These are phyloP conservation scores for Mola mola DNA, from an alignment of 2,113 vertebrate genomes.

Conservation along the genomic window DNA sequence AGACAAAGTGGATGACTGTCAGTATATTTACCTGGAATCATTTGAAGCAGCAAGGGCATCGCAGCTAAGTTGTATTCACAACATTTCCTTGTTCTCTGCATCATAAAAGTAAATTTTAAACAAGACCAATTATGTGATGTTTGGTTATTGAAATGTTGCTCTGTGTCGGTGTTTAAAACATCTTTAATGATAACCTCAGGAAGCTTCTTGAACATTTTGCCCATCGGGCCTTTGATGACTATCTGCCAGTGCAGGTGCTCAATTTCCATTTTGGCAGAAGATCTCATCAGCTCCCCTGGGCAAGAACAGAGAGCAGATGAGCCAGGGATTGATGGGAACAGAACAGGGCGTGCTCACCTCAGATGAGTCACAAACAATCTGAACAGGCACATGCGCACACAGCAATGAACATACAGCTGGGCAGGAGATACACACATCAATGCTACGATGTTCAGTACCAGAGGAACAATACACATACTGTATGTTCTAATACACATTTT, in stretches of 20 bases:
- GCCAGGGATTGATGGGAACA: slow-evolving; percentile 41
- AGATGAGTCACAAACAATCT: slow-evolving; percentile 54
- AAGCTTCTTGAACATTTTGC: background rate
- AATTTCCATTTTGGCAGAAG: slow-evolving; percentile 20
- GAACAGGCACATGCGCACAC: slow-evolving; percentile 16
- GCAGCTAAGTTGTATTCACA: too few species aligned
- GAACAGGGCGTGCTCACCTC: slow-evolving; percentile 42
- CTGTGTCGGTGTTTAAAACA: too few species aligned
- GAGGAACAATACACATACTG: too few species aligned
- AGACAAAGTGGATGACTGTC: too few species aligned
- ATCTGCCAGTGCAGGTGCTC: slow-evolving; percentile 38
- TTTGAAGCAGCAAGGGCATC: too few species aligned
- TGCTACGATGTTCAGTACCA: too few species aligned
- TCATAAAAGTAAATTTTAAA: too few species aligned
- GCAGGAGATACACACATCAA: too few species aligned
- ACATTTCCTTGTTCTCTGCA: too few species aligned
- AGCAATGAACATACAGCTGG: slow-evolving; percentile 1
- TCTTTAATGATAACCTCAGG: slow-evolving; percentile 7
- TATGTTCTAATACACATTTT: background rate
- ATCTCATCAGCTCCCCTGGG: slow-evolving; percentile 37
- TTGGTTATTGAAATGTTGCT: background rate
- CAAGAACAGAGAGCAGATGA: slow-evolving; percentile 32
- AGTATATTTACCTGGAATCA: too few species aligned
- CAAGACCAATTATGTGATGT: background rate
- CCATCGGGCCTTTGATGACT: slow-evolving; percentile 6